These are phyloP conservation scores for Spisula solida DNA, from an alignment of 2,888 invertebrate species.

Conservation along the genomic window DNA sequence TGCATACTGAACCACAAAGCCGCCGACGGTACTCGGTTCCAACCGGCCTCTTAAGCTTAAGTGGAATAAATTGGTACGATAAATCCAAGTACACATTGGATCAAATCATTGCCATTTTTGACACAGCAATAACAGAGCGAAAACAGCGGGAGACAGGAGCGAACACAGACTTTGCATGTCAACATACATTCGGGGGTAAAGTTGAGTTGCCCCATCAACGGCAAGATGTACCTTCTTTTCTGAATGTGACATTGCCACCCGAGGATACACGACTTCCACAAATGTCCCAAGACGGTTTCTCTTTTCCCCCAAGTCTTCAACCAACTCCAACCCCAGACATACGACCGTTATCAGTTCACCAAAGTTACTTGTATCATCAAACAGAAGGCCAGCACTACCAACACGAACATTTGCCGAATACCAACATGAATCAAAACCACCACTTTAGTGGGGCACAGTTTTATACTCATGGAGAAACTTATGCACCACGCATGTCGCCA, in stretches of 20 bases:
- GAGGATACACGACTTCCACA: neutral
- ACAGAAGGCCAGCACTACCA: neutral
- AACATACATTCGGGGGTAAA: slow-evolving; percentile 1
- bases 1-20: slow-evolving; percentile 57
- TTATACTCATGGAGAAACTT: neutral
- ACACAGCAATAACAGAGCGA: slow-evolving; percentile 40
- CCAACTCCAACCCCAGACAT: neutral
- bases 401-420: neutral
- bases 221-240: neutral
- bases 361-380: neutral
- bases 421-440: neutral
- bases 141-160: slow-evolving; percentile 30
- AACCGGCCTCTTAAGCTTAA: slow-evolving; percentile 54
- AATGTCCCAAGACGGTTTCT: neutral
- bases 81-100: slow-evolving; percentile 45
- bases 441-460: neutral
- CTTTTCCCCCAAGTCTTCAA: neutral
- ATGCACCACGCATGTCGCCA: neutral
- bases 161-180: slow-evolving; percentile 1
- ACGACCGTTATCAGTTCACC: neutral
- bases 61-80: slow-evolving; percentile 69
- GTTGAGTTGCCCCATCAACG: neutral
- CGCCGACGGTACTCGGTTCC: slow-evolving; percentile 52
- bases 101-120: slow-evolving; percentile 34
- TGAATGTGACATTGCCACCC: neutral